Evolutionary conservation across 2,797 vertebrate genomes (phyloP).

Genomic region (Mycteria americana): DNA sequence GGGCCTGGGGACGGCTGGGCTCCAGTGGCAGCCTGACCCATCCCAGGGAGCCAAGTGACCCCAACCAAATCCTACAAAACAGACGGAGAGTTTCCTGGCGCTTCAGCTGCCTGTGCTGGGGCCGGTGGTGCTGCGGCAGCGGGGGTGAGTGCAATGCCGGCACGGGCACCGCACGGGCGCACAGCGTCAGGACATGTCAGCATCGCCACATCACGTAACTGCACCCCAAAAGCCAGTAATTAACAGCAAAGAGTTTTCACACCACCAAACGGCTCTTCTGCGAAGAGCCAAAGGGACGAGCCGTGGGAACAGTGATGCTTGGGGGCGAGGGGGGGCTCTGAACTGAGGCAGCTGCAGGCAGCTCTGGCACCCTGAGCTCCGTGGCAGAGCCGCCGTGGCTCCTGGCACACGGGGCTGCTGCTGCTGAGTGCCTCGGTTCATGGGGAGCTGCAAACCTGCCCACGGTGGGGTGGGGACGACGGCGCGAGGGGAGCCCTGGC

Average conservation of each 20-base stretch:
- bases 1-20: background rate
- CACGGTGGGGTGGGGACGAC: fast-evolving
- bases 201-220: fast-evolving
- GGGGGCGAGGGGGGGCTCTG: background rate
- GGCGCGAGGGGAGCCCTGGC: background rate
- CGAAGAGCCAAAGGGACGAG: background rate
- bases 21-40: background rate
- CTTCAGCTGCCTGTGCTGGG: background rate
- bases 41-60: background rate
- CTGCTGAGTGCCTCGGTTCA: fast-evolving
- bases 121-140: fast-evolving
- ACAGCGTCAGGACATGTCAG: fast-evolving
- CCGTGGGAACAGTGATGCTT: fast-evolving
- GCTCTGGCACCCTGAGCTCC: background rate
- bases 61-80: background rate
- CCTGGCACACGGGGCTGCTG: background rate
- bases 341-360: background rate
- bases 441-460: background rate
- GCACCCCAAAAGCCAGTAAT: background rate
- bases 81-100: background rate
- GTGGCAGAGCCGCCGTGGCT: background rate
- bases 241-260: background rate
- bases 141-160: fast-evolving
- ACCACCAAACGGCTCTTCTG: background rate
- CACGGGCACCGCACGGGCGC: fast-evolving